phyloP scores from a whole-genome alignment of 2,797 vertebrate genomes.

The Pygocentrus nattereri region DNA sequence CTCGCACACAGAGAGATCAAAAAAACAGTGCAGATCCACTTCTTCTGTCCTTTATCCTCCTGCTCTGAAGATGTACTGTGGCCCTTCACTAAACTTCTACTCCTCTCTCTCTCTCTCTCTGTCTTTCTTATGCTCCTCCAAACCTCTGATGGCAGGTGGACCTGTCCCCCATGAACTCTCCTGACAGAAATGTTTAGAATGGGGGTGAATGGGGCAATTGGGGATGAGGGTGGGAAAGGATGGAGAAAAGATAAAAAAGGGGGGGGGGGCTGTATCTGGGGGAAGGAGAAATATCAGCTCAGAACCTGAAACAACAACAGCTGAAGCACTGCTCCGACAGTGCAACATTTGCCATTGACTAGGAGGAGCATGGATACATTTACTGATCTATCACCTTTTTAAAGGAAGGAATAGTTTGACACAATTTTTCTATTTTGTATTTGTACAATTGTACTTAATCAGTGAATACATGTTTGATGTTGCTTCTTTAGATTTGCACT shows the following conservation, averaged over 20 bases:
- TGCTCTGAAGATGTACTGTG: slow-evolving; percentile 14
- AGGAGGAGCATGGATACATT: slow-evolving; percentile 69
- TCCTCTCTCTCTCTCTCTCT: slow-evolving; percentile 7
- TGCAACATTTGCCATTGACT: slow-evolving; percentile 72
- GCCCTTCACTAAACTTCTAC: neutral
- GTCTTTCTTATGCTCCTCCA: neutral
- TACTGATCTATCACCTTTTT: neutral
- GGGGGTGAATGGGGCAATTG: slow-evolving; percentile 31
- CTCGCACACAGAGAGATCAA: slow-evolving; percentile 14
- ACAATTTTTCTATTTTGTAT: neutral
- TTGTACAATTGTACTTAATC: neutral
- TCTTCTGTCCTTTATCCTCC: slow-evolving; percentile 21
- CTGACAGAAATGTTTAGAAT: slow-evolving; percentile 39
- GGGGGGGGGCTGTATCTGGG: slow-evolving; percentile 37
- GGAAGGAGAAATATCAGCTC: slow-evolving; percentile 55
- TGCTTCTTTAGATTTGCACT: neutral
- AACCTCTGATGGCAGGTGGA: slow-evolving; percentile 57
- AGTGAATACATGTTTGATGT: neutral
- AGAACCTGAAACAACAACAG: slow-evolving; percentile 83
- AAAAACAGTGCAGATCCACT: slow-evolving; percentile 12
- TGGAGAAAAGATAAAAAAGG: slow-evolving; percentile 45
- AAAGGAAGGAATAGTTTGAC: neutral
- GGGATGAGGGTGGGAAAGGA: slow-evolving; percentile 31
- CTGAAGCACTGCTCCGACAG: slow-evolving; percentile 63
- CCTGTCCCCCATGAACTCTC: slow-evolving; percentile 40